Conservation (phyloP, 2,797 vertebrate genomes). For the Pseudomugil tenellus region DNA sequence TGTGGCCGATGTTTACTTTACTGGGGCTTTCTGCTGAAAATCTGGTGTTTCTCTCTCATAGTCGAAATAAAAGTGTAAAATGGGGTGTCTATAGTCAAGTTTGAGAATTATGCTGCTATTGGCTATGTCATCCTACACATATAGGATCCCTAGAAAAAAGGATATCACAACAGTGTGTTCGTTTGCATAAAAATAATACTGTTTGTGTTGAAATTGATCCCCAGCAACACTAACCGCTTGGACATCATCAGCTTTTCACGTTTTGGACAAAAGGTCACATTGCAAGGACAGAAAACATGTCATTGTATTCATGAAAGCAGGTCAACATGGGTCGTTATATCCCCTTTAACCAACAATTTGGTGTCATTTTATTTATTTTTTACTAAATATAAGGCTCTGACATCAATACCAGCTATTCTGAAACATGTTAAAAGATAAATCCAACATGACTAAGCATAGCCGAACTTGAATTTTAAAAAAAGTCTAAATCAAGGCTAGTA, state of each 20-base stretch:
- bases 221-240: neutral
- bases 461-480: slow-evolving; percentile 29
- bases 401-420: neutral
- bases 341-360: neutral
- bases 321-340: neutral
- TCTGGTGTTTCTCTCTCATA: no score
- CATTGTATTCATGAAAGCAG: neutral
- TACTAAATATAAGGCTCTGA: neutral
- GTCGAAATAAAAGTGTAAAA: no score
- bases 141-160: neutral
- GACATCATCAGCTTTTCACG: no score
- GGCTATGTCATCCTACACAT: no score
- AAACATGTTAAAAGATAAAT: neutral
- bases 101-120: no score
- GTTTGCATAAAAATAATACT: no score
- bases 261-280: neutral
- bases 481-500: neutral
- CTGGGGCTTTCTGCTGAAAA: no score
- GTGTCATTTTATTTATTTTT: neutral
- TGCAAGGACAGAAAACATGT: neutral
- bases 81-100: no score
- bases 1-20: no score
- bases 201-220: neutral
- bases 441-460: neutral
- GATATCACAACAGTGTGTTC: no score